Evolutionary conservation across 1,140 invertebrate species (phyloP), one percentile per base, ranked within the genome.

Genomic region (Hylaeus anthracinus): DNA sequence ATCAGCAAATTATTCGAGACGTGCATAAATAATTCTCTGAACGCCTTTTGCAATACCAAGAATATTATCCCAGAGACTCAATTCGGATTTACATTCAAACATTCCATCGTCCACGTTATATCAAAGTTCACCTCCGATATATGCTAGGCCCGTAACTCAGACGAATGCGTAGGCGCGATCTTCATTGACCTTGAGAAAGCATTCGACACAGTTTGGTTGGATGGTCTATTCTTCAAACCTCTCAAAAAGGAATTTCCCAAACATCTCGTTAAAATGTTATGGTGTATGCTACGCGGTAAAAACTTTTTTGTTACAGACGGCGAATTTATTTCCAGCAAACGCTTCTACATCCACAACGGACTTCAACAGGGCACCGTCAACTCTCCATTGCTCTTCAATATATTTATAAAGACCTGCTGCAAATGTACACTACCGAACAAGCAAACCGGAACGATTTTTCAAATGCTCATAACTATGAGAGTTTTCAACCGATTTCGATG

Each of bases 1-100:
- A 72, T 76, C 0, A 72, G 61, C n/a, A 81, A 76, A 53, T 5
- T 81, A n/a, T 81, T 60, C 37, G 76, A 79, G 48, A 79, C 51
- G 1, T 9, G 55, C 1, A 73, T 73, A 45, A 82, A 72, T 5
- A n/a, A 79, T 5, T 15, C 64, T 1, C n/a, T 79, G 0, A 3
- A 43, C 39, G 2, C 0, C 0, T 53, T 39, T 9, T 79, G 81
- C 48, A 14, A 9, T 5, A 4, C 48, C 1, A 61, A 53, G 8
- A 37, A 79, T 3, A 15, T 72, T 0, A 55, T 82, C 0, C 70
- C 69, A 2, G 76, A 82, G 9, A 39, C 26, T 0, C 76, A 77
- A n/a, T 77, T 81, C 4, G 67, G 67, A 1, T 81, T 76, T 5
- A 14, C 58, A n/a, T n/a, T 14, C 4, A 43, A 26, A n/a, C 75